Conservation (phyloP, 2,888 invertebrate species). For the Helleia helle region DNA sequence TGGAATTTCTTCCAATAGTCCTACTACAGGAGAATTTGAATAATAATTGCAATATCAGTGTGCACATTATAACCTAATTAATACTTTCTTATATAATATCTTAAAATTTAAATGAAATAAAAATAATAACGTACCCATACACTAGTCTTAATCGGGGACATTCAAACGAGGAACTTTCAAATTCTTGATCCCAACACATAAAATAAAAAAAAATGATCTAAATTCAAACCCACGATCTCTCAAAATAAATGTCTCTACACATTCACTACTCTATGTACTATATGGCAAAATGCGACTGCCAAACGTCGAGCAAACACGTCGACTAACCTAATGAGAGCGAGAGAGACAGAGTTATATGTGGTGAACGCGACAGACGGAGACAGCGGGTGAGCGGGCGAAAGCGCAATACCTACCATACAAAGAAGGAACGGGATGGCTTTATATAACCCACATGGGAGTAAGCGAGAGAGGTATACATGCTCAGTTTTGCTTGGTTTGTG, state of each 20-base stretch:
- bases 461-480: slow-evolving; percentile 40
- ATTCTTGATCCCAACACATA: too few species aligned
- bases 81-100: too few species aligned
- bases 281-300: slow-evolving; percentile 55
- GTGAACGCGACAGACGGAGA: slow-evolving; percentile 29
- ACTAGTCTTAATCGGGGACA: too few species aligned
- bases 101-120: too few species aligned
- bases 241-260: slow-evolving; percentile 4
- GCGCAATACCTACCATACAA: slow-evolving; percentile 56
- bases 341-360: slow-evolving; percentile 34
- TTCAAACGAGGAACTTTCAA: too few species aligned
- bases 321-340: slow-evolving; percentile 71
- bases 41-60: too few species aligned
- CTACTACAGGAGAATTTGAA: too few species aligned
- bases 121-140: too few species aligned
- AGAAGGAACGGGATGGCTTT: slow-evolving; percentile 29
- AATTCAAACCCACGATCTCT: too few species aligned
- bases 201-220: too few species aligned
- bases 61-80: too few species aligned
- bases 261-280: slow-evolving; percentile 31
- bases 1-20: too few species aligned
- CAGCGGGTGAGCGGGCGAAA: slow-evolving; percentile 57
- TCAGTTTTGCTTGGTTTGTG: slow-evolving; percentile 56
- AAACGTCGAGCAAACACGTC: slow-evolving; percentile 64
- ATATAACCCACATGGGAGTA: slow-evolving; percentile 17